Evolutionary conservation across 2,113 vertebrate genomes (phyloP).

Genomic region (Pterophyllum scalare): DNA sequence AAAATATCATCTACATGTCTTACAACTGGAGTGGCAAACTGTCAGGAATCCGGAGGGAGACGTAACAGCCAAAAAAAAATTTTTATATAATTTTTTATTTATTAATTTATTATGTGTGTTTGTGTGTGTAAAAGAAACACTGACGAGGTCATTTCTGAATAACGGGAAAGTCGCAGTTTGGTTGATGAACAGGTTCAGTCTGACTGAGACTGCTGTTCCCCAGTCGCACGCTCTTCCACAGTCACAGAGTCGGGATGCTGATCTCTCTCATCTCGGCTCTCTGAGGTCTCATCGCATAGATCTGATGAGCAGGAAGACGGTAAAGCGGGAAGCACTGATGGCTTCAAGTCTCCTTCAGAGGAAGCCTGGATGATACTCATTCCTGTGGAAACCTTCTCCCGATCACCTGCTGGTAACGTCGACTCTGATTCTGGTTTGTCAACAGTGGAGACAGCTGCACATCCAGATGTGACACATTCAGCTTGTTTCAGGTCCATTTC

Average conservation of each 20-base stretch:
- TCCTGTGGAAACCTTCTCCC: not conserved
- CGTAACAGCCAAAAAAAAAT: constrained; percentile 7
- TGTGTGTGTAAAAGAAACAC: not conserved
- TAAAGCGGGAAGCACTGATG: not conserved
- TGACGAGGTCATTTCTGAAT: not conserved
- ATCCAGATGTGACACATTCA: constrained; percentile 19
- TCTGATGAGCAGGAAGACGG: constrained; percentile 7
- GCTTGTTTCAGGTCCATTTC: constrained; percentile 17
- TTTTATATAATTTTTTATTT: no score
- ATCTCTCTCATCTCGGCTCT: constrained; percentile 1
- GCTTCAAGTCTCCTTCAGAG: not conserved
- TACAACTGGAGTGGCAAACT: not conserved
- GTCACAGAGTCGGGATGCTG: constrained; percentile 2
- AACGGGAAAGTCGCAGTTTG: not conserved
- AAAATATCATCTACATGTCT: not conserved
- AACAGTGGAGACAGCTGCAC: not conserved
- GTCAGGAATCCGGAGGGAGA: not conserved
- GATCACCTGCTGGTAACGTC: not conserved
- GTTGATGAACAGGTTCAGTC: not conserved
- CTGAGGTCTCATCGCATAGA: not conserved
- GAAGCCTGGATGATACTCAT: not conserved
- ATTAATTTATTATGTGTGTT: no score
- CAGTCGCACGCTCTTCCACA: not conserved
- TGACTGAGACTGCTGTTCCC: not conserved
- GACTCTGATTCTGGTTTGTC: not conserved